These are phyloP conservation scores for Calvadosia cruxmelitensis DNA, from an alignment of 30 jellyfish, hydroid and myxozoan species.

Conservation along the genomic window DNA sequence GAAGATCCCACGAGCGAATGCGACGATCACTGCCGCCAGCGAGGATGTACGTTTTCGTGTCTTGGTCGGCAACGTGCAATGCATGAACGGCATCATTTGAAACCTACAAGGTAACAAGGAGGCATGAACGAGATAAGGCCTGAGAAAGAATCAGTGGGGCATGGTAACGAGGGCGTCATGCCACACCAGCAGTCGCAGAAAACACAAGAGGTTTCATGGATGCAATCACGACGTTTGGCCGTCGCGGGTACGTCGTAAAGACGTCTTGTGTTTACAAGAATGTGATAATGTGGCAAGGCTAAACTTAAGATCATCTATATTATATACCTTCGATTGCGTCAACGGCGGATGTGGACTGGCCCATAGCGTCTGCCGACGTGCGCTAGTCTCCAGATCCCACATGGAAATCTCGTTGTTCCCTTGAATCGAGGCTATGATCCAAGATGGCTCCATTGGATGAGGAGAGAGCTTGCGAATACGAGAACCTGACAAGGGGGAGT, in stretches of 20 bases:
- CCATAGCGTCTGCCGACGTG: constrained; percentile 92
- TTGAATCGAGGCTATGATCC: constrained; percentile 90
- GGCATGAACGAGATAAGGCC: too few relatives aligned
- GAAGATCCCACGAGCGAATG: constrained; percentile 83
- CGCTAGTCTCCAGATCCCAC: constrained; percentile 98
- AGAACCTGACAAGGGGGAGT: too few relatives aligned
- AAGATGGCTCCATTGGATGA: constrained; percentile 84
- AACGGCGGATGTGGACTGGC: constrained; percentile 95
- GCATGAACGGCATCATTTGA: constrained; percentile 83
- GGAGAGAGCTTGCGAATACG: constrained; percentile 50
- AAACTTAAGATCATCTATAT: too few relatives aligned
- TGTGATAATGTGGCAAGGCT: too few relatives aligned
- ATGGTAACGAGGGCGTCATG: not conserved
- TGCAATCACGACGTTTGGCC: not conserved
- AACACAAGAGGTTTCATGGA: not conserved
- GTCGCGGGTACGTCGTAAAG: too few relatives aligned
- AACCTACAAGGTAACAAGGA: constrained; percentile 18
- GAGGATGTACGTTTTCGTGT: constrained; percentile 37
- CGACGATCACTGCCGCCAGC: constrained; percentile 90
- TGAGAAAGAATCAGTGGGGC: too few relatives aligned
- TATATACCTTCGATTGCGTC: constrained; percentile 89
- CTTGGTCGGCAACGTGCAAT: constrained; percentile 61
- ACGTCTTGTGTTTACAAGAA: too few relatives aligned
- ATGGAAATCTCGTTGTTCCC: constrained; percentile 91
- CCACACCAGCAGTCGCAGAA: not conserved